Evolutionary conservation across 2,797 vertebrate genomes (phyloP).

Genomic region (Poecile montanus): DNA sequence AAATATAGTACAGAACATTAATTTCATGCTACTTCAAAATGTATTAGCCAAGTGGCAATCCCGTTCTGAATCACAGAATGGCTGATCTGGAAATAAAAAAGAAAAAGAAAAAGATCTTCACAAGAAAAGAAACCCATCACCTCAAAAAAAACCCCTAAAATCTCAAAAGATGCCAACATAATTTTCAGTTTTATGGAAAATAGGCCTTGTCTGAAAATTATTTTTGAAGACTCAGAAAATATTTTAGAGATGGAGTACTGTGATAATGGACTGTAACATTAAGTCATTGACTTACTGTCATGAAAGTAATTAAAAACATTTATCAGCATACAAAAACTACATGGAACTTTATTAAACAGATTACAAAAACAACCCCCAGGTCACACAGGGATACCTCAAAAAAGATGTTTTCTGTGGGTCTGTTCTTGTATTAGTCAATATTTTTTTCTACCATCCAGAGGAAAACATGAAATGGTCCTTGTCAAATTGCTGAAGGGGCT

Average conservation of each 20-base stretch:
- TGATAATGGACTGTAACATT: constrained; percentile 31
- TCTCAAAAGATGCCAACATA: not conserved
- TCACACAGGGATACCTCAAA: not conserved
- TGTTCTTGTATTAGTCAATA: not conserved
- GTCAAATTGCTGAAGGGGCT: not conserved
- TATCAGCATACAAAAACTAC: constrained; percentile 1
- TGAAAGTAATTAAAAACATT: constrained; percentile 43
- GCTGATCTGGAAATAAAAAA: not conserved
- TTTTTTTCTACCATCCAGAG: not conserved
- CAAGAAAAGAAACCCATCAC: not conserved
- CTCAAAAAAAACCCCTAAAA: fast-evolving
- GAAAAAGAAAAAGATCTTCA: not conserved
- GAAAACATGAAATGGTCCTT: not conserved
- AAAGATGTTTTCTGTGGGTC: not conserved
- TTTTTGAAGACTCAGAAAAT: not conserved
- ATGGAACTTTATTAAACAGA: not conserved
- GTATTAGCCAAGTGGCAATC: constrained; percentile 16
- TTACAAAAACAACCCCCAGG: not conserved
- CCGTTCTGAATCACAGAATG: not conserved
- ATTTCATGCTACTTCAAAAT: constrained; percentile 60
- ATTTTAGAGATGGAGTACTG: not conserved
- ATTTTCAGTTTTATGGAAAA: not conserved
- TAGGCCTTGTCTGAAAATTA: not conserved
- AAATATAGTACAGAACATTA: constrained; percentile 48
- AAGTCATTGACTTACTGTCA: constrained; percentile 20